Evolutionary conservation across 2,888 invertebrate genomes (phyloP).

Genomic region (Athrips mouffetella): DNA sequence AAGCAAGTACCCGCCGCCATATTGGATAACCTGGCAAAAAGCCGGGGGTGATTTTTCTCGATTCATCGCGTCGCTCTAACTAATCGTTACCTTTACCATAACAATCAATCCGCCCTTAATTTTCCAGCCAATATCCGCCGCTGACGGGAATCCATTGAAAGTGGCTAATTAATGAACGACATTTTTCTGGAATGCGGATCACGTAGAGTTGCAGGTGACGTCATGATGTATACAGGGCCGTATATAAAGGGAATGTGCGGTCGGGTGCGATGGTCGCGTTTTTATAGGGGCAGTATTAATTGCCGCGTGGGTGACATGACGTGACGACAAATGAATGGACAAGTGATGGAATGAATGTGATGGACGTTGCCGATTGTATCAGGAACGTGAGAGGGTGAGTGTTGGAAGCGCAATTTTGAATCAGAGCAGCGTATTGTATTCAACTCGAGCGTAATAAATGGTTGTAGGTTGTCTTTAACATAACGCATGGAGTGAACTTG

Average conservation of each 20-base stretch:
- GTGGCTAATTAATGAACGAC: conserved; percentile 63
- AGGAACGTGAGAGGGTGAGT: too few species aligned
- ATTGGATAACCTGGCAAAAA: conserved; percentile 2
- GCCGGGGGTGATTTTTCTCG: background rate
- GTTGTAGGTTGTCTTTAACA: too few species aligned
- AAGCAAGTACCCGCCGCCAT: background rate
- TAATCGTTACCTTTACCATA: conserved; percentile 48
- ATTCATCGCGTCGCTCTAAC: conserved; percentile 30
- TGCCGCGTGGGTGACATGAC: conserved; percentile 27
- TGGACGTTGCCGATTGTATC: background rate
- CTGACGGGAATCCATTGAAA: conserved; percentile 57
- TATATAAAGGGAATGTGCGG: conserved; percentile 37
- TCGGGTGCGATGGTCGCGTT: conserved; percentile 31
- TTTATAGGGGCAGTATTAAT: conserved; percentile 47
- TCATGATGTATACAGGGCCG: conserved; percentile 49
- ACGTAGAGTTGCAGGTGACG: conserved; percentile 59
- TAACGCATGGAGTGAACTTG: too few species aligned
- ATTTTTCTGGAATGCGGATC: conserved; percentile 56
- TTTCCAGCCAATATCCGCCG: conserved; percentile 58
- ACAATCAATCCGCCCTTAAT: conserved; percentile 60
- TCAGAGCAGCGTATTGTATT: too few species aligned
- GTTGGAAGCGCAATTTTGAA: too few species aligned
- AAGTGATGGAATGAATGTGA: background rate
- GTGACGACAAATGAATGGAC: background rate
- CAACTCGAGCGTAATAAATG: too few species aligned